phyloP scores from a whole-genome alignment of 1,140 invertebrate genomes.

The Drosophila pseudoobscura region DNA sequence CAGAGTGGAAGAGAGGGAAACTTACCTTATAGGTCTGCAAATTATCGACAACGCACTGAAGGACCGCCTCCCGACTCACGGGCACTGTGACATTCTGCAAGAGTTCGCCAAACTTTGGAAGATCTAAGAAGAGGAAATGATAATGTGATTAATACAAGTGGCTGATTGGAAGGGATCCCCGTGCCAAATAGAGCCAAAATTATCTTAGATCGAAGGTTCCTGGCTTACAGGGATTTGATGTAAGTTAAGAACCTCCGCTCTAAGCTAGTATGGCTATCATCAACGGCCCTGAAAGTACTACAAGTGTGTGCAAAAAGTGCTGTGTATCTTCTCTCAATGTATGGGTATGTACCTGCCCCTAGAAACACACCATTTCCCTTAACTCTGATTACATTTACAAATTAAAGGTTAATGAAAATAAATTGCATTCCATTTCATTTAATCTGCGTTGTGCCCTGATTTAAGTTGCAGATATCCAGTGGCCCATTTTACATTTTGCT shows the following conservation, averaged over 20 bases:
- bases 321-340: no score
- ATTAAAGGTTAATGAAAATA: constrained; percentile 7
- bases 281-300: constrained; percentile 1
- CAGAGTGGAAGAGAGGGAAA: background rate
- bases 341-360: no score
- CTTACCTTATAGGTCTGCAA: constrained; percentile 89
- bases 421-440: constrained; percentile 26
- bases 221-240: constrained; percentile 39
- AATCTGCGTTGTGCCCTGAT: constrained; percentile 8
- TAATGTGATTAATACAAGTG: constrained; percentile 59
- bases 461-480: constrained; percentile 19
- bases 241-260: constrained; percentile 71
- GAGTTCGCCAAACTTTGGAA: constrained; percentile 89
- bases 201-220: constrained; percentile 75
- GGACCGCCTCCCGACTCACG: constrained; percentile 88
- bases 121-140: constrained; percentile 84
- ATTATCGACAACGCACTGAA: constrained; percentile 90
- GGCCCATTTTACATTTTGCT: background rate
- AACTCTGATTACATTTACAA: background rate
- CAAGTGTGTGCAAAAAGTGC: background rate
- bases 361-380: background rate
- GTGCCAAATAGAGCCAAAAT: constrained; percentile 29
- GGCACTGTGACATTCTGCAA: constrained; percentile 90
- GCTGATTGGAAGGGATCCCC: no score
- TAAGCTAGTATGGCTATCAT: constrained; percentile 50